Evolutionary conservation across 2,113 vertebrate genomes (phyloP).

Genomic region (Bungarus multicinctus): DNA sequence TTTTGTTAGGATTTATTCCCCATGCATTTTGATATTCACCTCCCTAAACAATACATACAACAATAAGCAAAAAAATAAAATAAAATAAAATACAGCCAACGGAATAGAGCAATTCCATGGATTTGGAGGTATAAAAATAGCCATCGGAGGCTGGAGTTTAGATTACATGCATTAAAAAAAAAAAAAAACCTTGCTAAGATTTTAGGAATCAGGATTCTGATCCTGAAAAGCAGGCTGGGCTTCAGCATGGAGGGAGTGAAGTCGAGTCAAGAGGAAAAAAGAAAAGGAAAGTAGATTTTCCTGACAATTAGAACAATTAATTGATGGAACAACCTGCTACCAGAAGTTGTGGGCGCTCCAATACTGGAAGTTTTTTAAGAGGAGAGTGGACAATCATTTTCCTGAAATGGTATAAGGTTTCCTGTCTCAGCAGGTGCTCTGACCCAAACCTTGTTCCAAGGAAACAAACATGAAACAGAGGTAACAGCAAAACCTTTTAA

Average conservation of each 20-base stretch:
- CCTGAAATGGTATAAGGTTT: no score
- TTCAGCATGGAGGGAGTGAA: neutral
- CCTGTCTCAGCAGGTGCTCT: no score
- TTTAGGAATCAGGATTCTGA: neutral
- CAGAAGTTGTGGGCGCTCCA: neutral
- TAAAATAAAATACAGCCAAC: neutral
- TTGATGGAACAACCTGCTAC: neutral
- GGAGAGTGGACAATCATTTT: no score
- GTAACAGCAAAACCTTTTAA: no score
- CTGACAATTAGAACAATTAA: neutral
- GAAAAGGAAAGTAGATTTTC: neutral
- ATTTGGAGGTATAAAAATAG: neutral
- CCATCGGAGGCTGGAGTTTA: neutral
- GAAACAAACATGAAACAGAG: no score
- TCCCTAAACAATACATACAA: neutral
- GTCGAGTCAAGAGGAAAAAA: neutral
- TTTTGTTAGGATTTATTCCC: conserved; percentile 1
- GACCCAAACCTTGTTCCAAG: no score
- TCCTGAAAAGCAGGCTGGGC: neutral
- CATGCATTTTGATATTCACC: neutral
- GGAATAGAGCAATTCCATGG: neutral
- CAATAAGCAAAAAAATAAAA: neutral
- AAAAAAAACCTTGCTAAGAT: no score
- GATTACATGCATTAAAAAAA: no score
- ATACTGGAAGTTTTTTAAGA: no score